Percentiles rank a stretch among this genome's conserved stretches.
These are phyloP conservation scores for Choloepus hoffmanni DNA, from an alignment of 2,113 vertebrate species.

Conservation along the genomic window DNA sequence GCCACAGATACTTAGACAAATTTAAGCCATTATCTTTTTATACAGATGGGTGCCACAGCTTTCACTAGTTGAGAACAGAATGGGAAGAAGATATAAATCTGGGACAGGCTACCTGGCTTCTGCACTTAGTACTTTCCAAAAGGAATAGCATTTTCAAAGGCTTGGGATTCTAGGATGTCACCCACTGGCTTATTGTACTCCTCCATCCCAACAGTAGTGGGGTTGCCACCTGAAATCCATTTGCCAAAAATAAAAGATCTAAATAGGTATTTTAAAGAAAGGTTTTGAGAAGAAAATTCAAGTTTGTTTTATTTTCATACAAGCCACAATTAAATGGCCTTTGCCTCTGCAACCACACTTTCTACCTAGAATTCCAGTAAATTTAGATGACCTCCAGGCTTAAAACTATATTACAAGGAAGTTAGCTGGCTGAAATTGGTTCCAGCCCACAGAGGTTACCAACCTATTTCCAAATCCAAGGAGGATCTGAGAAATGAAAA, in stretches of 20 bases:
- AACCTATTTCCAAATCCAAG: not conserved
- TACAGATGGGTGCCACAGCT: not conserved
- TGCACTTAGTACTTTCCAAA: constrained; percentile 18
- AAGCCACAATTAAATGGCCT: constrained; percentile 51
- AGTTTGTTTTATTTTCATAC: constrained; percentile 54
- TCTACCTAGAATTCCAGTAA: constrained; percentile 46
- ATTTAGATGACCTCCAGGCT: constrained; percentile 16
- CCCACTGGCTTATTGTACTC: not conserved
- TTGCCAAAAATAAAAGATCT: constrained; percentile 59
- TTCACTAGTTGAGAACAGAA: not conserved
- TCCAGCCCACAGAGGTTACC: constrained; percentile 26
- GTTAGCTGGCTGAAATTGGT: constrained; percentile 21
- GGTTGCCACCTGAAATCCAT: constrained; percentile 12
- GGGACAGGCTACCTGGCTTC: constrained; percentile 16
- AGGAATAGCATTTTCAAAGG: constrained; percentile 47
- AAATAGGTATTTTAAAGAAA: constrained; percentile 50
- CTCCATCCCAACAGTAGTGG: not conserved
- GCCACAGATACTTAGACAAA: not conserved
- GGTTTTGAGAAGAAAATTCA: constrained; percentile 54
- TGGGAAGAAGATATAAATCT: constrained; percentile 12
- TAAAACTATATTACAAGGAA: constrained; percentile 28
- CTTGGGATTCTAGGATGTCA: constrained; percentile 14
- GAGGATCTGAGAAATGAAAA: constrained; percentile 21
- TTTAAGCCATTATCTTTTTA: not conserved
- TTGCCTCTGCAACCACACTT: constrained; percentile 54